Evolutionary conservation across 2,113 vertebrate species (phyloP).

Genomic region (Megaleporinus macrocephalus): DNA sequence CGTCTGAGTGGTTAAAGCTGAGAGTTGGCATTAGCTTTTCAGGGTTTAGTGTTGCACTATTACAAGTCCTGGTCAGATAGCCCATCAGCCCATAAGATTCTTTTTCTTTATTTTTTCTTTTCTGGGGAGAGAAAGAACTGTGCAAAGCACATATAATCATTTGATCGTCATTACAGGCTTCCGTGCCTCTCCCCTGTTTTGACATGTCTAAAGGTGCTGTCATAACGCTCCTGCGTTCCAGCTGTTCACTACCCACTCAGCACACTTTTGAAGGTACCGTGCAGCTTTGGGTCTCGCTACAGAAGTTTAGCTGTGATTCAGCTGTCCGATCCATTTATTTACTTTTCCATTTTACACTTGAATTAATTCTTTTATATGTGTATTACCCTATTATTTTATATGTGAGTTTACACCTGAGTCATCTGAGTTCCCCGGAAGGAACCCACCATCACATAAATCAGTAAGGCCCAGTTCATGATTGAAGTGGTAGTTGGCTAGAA

Average conservation of each 20-base stretch:
- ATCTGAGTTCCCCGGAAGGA: neutral
- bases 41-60: neutral
- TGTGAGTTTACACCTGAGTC: neutral
- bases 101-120: neutral
- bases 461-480: neutral
- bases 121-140: neutral
- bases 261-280: conserved; percentile 12
- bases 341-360: neutral
- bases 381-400: neutral
- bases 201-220: conserved; percentile 47
- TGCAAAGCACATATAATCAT: conserved; percentile 14
- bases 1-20: neutral
- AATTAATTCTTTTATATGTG: neutral
- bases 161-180: conserved; percentile 45
- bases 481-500: neutral
- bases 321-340: neutral
- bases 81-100: neutral
- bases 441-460: neutral
- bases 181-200: conserved; percentile 43
- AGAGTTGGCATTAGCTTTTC: neutral
- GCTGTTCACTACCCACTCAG: conserved; percentile 29
- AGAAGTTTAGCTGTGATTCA: conserved; percentile 6
- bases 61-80: neutral
- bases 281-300: neutral
- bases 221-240: conserved; percentile 26